Evolutionary conservation across 2,888 invertebrate genomes (phyloP).

Genomic region (Nomada ferruginata): DNA sequence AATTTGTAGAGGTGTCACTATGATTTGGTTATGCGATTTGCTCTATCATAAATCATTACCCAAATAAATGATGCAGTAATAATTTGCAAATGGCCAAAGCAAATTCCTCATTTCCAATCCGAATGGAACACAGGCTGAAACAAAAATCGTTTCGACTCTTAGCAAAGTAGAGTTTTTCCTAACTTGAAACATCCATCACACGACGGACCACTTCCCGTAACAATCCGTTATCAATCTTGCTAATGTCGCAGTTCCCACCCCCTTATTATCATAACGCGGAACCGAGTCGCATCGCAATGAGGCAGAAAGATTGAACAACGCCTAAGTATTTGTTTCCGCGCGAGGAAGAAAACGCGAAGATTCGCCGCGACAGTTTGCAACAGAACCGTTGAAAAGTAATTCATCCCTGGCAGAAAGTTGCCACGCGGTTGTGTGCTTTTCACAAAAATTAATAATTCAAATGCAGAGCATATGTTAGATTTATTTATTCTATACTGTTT

Average conservation of each 20-base stretch:
- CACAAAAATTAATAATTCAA: too few species aligned
- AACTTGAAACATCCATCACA: constrained; percentile 62
- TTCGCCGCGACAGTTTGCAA: too few species aligned
- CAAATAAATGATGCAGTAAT: constrained; percentile 4
- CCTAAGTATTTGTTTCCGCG: constrained; percentile 57
- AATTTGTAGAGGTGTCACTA: too few species aligned
- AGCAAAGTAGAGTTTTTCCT: constrained; percentile 56
- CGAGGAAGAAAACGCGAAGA: constrained; percentile 25
- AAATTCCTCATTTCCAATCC: constrained; percentile 14
- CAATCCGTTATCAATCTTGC: constrained; percentile 76
- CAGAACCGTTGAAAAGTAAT: too few species aligned
- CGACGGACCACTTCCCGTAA: constrained; percentile 60
- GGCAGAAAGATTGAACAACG: constrained; percentile 62
- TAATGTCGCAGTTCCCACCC: constrained; percentile 64
- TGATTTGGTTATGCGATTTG: too few species aligned
- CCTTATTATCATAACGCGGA: constrained; percentile 72
- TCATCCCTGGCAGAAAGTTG: too few species aligned
- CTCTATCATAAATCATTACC: background rate
- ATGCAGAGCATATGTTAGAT: too few species aligned
- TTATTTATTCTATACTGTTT: too few species aligned
- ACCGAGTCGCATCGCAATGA: constrained; percentile 63
- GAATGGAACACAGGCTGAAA: constrained; percentile 41
- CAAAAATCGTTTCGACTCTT: constrained; percentile 38
- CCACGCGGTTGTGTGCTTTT: too few species aligned
- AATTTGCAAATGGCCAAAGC: constrained; percentile 10